Evolutionary conservation across 2,797 vertebrate genomes (phyloP).

Genomic region (Limnodromus scolopaceus): DNA sequence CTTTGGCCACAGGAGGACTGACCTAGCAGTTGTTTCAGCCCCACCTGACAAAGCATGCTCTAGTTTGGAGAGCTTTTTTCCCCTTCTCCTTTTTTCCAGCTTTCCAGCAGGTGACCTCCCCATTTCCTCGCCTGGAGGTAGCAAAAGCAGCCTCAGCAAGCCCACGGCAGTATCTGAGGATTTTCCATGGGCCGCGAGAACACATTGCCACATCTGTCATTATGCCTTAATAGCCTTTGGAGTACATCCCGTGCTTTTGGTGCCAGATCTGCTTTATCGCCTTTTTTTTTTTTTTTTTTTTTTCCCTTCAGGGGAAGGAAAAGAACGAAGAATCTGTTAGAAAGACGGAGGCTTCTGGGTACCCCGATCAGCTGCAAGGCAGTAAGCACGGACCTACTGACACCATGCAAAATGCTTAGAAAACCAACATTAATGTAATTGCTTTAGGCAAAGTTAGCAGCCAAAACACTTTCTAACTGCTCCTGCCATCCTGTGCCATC

Average conservation of each 20-base stretch:
- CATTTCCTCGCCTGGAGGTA: rapidly evolving
- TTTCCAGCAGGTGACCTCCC: background rate
- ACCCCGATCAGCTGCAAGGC: background rate
- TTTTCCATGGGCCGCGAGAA: background rate
- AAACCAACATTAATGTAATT: background rate
- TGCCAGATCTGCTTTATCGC: background rate
- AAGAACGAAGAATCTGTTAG: background rate
- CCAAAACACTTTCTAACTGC: background rate
- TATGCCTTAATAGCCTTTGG: background rate
- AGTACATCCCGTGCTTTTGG: rapidly evolving
- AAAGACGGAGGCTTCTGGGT: background rate
- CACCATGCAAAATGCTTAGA: background rate
- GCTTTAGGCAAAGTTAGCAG: background rate
- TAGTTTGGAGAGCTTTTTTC: rapidly evolving
- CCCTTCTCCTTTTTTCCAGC: background rate
- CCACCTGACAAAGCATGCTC: background rate
- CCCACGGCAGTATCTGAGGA: rapidly evolving
- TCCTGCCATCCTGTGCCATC: background rate
- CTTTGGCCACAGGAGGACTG: background rate
- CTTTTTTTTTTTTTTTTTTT: background rate
- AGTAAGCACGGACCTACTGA: background rate
- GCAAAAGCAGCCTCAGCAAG: background rate
- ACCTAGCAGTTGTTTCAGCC: background rate
- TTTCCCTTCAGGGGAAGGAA: background rate
- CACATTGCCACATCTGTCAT: background rate